Evolutionary conservation across 2,888 invertebrate genomes (phyloP), one percentile per base, ranked within the genome.

Genomic region (Gari tellinella): DNA sequence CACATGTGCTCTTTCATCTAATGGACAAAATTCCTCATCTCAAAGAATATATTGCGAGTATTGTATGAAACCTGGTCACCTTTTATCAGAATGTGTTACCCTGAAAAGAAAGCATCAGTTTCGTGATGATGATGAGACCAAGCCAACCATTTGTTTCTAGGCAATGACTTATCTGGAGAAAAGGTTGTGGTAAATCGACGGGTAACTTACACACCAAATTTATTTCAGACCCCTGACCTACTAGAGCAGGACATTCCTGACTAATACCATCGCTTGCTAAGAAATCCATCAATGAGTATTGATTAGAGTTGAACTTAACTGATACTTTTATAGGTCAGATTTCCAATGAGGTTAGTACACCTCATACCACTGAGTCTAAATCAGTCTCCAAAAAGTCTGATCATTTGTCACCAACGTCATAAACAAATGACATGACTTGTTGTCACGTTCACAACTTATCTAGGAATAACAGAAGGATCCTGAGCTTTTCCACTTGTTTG

Each of bases 391-490:
- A 31, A 31, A 31, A 31, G 31, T 31, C 7, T 17, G 15, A 23
- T 52, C 41, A 31, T 31, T 31, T 31, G 31, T 40, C 49, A 21
- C 19, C 58, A 41, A 17, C 8, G 0, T 49, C 25, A 49, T 55
- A 17, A 51, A 51, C 40, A 48, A 48, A 49, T 43, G 46, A 51
- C 55, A 65, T 46, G 51, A 49, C 46, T n/a, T 43, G 14, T 1
- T 68, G 67, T 63, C 69, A 58, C 69, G 62, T 55, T 62, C 52
- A 49, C 43, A 43, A 46, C 67, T 72, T 46, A 67, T 72, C n/a
- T 21, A 60, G 31, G 74, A 74, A 67, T 72, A 78, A 19, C 23
- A 66, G 8, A 55, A 31, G 23, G 69, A 81, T 70, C 62, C 67
- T 63, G 70, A 79, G 19, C 51, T 75, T n/a, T 51, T 19, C 0